Percentiles rank a stretch among this genome's conserved stretches.
Conservation (phyloP, 2,888 invertebrate species). For the Cosmia trapezina region DNA sequence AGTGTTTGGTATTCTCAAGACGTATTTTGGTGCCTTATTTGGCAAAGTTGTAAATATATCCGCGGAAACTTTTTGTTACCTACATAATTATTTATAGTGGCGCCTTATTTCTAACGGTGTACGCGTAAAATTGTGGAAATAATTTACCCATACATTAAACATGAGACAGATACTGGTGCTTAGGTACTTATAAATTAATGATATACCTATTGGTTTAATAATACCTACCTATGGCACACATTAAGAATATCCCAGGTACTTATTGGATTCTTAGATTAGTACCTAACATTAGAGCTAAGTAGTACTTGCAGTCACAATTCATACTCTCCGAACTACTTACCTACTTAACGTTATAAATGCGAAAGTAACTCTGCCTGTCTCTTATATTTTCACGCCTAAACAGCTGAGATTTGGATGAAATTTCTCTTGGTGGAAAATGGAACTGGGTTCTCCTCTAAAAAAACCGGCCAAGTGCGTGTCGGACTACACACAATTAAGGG, state of each 20-base stretch:
- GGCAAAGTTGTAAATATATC: constrained; percentile 41
- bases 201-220: constrained; percentile 19
- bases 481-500: too few species aligned
- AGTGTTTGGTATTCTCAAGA: constrained; percentile 39
- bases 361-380: too few species aligned
- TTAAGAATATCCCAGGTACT: not conserved
- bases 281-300: too few species aligned
- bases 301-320: not conserved
- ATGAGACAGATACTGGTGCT: constrained; percentile 24
- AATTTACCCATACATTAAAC: constrained; percentile 36
- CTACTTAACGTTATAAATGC: too few species aligned
- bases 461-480: too few species aligned
- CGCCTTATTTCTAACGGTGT: constrained; percentile 36
- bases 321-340: too few species aligned
- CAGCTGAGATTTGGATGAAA: too few species aligned
- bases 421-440: not conserved
- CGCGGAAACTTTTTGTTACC: constrained; percentile 13
- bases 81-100: constrained; percentile 43
- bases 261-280: not conserved
- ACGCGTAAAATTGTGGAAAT: constrained; percentile 27
- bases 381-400: too few species aligned
- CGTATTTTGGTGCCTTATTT: constrained; percentile 30
- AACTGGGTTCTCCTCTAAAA: too few species aligned
- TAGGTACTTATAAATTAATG: constrained; percentile 38
- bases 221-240: not conserved